Base-by-base conservation (phyloP, 92 coral and sea anemone genomes). In the Montipora capitata region DNA sequence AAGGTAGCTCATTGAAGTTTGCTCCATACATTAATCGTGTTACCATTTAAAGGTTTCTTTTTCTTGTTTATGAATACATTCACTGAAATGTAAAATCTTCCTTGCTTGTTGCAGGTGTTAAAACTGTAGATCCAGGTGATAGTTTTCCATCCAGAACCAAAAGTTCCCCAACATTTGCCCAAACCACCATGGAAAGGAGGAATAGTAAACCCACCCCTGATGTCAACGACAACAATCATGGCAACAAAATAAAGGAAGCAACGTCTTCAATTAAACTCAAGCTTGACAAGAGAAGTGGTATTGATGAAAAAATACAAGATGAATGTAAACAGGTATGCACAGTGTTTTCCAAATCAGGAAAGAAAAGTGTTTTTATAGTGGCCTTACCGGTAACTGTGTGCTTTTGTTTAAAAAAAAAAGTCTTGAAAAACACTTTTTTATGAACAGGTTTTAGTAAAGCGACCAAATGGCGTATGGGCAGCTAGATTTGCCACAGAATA, bases 401-500 rank as follows among this genome's bases (percentile, higher is more conserved):
- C 35, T 27, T 27, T 27, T 27, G 35, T 27, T 27, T 27, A 1
- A 27, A 27, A 27, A 27, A 27, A 27, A 27, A 27, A 27, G 35
- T 27, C 35, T 1, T 27, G 35, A 27, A 27, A 27, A 27, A 27
- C 35, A 27, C 1, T 27, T 27, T 27, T 27, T 74, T 5, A 41
- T 35, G 4, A 9, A 38, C 80, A 96, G 99, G 91, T 94, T 5
- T 84, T 96, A 44, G 87, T 88, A 35, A 93, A 90, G 68, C 82
- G 98, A 58, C 96, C 98, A 52, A 97, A 97, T 91, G 99, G 99
- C 6, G 88, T 97, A 10, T 97, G 99, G 99, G 96, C 98, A 54
- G 99, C 98, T 68, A 92, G 99, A 41, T 87, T 97, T 44, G 95
- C 98, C 38, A 85, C 94, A 68, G 99, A 97, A 86, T 97, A 90